Evolutionary conservation across 2,888 invertebrate species (phyloP).

Genomic region (Operophtera brumata): DNA sequence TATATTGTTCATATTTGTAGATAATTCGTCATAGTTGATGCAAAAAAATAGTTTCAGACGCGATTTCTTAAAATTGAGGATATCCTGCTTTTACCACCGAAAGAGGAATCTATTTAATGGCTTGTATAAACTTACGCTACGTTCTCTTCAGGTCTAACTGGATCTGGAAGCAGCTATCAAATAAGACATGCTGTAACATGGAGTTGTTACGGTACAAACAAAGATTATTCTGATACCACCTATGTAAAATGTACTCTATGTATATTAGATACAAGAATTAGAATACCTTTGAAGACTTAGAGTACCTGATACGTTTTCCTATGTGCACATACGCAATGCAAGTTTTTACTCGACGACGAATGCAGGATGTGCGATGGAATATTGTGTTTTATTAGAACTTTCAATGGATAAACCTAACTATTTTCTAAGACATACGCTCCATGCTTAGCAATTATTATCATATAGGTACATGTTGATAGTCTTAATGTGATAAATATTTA

Average conservation of each 20-base stretch:
- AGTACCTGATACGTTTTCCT: constrained; percentile 14
- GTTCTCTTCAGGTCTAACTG: constrained; percentile 30
- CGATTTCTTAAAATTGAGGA: too few relatives aligned
- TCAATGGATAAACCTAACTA: constrained; percentile 20
- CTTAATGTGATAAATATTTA: too few relatives aligned
- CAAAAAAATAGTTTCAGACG: too few relatives aligned
- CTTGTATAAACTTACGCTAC: constrained; percentile 12
- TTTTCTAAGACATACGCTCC: not conserved
- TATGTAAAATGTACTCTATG: constrained; percentile 16
- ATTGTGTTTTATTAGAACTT: constrained; percentile 24
- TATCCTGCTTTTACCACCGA: too few relatives aligned
- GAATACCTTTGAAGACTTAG: not conserved
- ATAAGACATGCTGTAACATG: constrained; percentile 46
- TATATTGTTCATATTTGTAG: too few relatives aligned
- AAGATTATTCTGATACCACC: constrained; percentile 19
- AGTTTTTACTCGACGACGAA: constrained; percentile 24
- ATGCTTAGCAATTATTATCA: not conserved
- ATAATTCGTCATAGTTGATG: too few relatives aligned
- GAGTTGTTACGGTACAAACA: constrained; percentile 31
- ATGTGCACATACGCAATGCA: constrained; percentile 9
- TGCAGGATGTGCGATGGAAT: constrained; percentile 25
- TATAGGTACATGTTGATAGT: too few relatives aligned
- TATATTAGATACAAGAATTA: not conserved
- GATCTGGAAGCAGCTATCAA: constrained; percentile 55
- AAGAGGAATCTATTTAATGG: too few relatives aligned